Evolutionary conservation across 2,888 invertebrate genomes (phyloP).

Genomic region (Leptinotarsa tumamoca): DNA sequence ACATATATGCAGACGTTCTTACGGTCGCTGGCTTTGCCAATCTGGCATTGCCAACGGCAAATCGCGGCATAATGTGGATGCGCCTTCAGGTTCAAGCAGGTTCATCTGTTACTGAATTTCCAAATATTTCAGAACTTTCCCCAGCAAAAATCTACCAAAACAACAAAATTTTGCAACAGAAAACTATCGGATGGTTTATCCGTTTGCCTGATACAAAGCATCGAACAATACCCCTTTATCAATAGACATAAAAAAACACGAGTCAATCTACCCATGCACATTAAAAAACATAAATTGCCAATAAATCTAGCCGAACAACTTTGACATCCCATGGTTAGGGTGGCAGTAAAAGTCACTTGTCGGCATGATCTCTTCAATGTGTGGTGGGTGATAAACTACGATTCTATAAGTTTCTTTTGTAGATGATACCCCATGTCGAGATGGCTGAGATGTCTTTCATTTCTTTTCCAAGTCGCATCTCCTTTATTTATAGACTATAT

Average conservation of each 20-base stretch:
- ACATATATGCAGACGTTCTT: no score
- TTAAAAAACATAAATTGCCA: slow-evolving; percentile 10
- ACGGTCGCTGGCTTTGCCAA: no score
- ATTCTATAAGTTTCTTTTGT: slow-evolving; percentile 21
- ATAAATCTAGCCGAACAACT: slow-evolving; percentile 39
- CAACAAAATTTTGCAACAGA: not conserved
- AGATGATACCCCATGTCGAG: slow-evolving; percentile 12
- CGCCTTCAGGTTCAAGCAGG: no score
- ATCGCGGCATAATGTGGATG: no score
- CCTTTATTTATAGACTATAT: slow-evolving; percentile 4
- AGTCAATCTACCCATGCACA: slow-evolving; percentile 9
- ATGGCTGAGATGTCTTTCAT: not conserved
- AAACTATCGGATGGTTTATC: not conserved
- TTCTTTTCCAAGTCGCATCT: slow-evolving; percentile 1
- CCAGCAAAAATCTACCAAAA: no score
- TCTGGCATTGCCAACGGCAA: no score
- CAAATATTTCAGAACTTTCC: no score
- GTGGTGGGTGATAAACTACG: slow-evolving; percentile 21
- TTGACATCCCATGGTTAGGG: slow-evolving; percentile 49
- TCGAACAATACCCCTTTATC: not conserved
- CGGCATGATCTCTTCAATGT: slow-evolving; percentile 28
- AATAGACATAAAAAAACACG: slow-evolving; percentile 5
- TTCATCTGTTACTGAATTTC: no score
- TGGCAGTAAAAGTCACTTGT: slow-evolving; percentile 44
- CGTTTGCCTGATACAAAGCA: not conserved